Conservation (phyloP, 2,113 vertebrate species). For the Barbus barbus region DNA sequence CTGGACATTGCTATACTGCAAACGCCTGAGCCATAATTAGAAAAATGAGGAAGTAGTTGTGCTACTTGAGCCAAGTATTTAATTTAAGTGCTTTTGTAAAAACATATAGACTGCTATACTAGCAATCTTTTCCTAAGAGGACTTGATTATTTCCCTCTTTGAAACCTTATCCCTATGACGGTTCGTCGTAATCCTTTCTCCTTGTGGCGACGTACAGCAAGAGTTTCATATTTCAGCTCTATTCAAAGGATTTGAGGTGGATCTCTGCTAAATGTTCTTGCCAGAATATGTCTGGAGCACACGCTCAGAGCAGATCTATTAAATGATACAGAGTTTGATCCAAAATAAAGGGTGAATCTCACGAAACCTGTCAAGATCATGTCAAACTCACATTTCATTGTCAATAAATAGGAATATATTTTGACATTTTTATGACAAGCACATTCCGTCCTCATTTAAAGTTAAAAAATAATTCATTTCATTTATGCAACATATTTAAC, state of each 20-base stretch:
- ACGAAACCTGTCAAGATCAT: neutral
- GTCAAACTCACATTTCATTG: neutral
- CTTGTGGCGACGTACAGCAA: neutral
- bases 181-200: conserved; percentile 18
- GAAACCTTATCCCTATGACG: conserved; percentile 7
- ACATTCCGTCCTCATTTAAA: neutral
- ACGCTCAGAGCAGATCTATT: neutral
- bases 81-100: neutral
- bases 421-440: neutral
- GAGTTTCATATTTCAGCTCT: conserved; percentile 33
- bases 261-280: neutral
- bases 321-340: neutral
- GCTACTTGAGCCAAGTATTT: neutral
- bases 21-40: too few species aligned
- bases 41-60: too few species aligned
- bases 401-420: neutral
- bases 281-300: too few species aligned
- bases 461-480: neutral
- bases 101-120: neutral
- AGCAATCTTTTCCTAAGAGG: neutral
- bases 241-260: neutral
- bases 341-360: neutral
- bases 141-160: conserved; percentile 18
- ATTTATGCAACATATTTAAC: too few species aligned
- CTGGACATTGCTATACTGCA: too few species aligned